Evolutionary conservation across 2,113 vertebrate genomes (phyloP), one percentile per base, ranked within the genome.

Genomic region (Ellobius talpinus): DNA sequence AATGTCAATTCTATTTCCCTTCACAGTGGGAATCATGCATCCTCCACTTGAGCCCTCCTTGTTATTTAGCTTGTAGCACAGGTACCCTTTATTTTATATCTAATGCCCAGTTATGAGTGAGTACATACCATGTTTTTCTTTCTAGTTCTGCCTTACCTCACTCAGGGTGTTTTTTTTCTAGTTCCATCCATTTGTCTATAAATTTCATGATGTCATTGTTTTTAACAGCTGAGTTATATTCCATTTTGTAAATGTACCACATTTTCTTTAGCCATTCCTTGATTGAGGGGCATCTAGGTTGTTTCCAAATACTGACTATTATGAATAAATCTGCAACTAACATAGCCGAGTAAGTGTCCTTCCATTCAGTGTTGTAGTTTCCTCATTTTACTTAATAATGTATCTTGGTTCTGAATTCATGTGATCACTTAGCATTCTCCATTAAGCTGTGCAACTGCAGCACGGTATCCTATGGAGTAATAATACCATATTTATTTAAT

Each of bases 401-500:
- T 63, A 74, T 89, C 42, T 92, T 89, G 29, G 16, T n/a, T 91
- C 63, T 93, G 19, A 66, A 6, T 81, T 36, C 29, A 87, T 87
- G 63, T 61, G 29, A 94, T 91, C 74, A 90, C 7, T 74, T 78
- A 91, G 1, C 31, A 91, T 88, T 89, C n/a, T 88, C 61, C 4
- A 90, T 70, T 24, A 94, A 91, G 50, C 24, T 92, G 63, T 79
- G 58, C 73, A 96, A 86, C 12, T 92, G 42, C 63, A 88, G 23
- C 7, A 63, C 70, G 84, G 4, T 91, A 86, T 78, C 88, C 31
- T 39, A 55, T 63, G 58, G 50, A 81, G 88, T 93, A 5, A 16
- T 52, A 73, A 11, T 39, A 68, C 10, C 47, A 68, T 92, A 55
- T 95, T 94, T 89, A 72, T 87, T 92, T 91, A 84, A 92, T 94